Evolutionary conservation across 1,140 invertebrate genomes (phyloP).

Genomic region (Reticulitermes speratus): DNA sequence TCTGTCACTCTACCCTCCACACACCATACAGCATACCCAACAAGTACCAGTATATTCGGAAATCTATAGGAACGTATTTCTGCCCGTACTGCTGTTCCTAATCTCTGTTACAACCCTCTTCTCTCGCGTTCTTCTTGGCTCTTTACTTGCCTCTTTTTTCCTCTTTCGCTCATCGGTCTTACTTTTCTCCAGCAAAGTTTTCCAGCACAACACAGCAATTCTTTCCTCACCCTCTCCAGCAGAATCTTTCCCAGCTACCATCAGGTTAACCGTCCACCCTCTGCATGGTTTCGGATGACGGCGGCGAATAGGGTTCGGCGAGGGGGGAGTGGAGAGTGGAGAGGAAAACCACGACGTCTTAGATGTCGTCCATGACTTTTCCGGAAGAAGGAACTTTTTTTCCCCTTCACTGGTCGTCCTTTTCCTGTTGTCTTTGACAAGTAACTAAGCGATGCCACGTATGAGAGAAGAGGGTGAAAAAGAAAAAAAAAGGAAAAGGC

Average conservation of each 20-base stretch:
- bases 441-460: constrained; percentile 23
- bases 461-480: neutral
- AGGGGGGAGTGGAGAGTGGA: neutral
- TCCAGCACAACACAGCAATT: constrained; percentile 21
- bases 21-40: neutral
- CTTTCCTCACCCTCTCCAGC: neutral
- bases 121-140: neutral
- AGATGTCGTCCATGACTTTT: constrained; percentile 22
- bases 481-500: neutral
- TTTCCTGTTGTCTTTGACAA: constrained; percentile 24
- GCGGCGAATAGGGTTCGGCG: neutral
- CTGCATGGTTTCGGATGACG: neutral
- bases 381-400: constrained; percentile 26
- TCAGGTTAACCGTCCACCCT: neutral
- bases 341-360: constrained; percentile 21
- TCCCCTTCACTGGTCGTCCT: neutral
- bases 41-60: neutral
- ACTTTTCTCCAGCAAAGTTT: constrained; percentile 17
- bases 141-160: neutral
- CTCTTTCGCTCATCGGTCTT: neutral
- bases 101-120: neutral
- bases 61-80: neutral
- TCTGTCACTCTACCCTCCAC: neutral
- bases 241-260: neutral
- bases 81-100: too few species aligned